phyloP scores from a whole-genome alignment of 1,140 invertebrate genomes.

The Hyles euphorbiae region DNA sequence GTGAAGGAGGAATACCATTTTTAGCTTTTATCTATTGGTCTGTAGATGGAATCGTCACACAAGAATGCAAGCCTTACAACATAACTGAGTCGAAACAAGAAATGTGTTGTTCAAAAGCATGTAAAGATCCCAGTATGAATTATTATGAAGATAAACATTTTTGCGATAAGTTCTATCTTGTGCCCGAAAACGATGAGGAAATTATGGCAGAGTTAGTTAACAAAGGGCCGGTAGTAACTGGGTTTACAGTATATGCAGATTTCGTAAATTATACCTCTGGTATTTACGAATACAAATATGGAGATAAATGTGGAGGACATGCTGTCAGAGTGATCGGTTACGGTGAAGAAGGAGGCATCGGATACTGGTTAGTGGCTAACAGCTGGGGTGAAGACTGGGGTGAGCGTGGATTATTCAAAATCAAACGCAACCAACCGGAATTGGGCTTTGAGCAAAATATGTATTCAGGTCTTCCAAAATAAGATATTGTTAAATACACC shows the following conservation, averaged over 20 bases:
- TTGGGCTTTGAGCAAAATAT: no score
- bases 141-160: slow-evolving; percentile 6
- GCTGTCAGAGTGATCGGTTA: slow-evolving; percentile 91
- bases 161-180: neutral
- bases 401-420: slow-evolving; percentile 88
- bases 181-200: neutral
- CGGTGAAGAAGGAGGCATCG: slow-evolving; percentile 83
- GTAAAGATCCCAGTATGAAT: slow-evolving; percentile 78
- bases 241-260: slow-evolving; percentile 83
- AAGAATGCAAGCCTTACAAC: slow-evolving; percentile 56
- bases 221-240: neutral
- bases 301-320: slow-evolving; percentile 85
- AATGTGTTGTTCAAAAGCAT: slow-evolving; percentile 84
- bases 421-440: slow-evolving; percentile 39
- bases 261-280: slow-evolving; percentile 88
- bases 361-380: slow-evolving; percentile 92
- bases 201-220: no score
- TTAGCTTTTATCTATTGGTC: slow-evolving; percentile 82
- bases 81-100: slow-evolving; percentile 71
- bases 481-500: no score
- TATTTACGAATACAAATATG: slow-evolving; percentile 87
- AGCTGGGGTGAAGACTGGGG: slow-evolving; percentile 94
- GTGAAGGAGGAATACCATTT: slow-evolving; percentile 11
- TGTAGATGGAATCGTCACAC: slow-evolving; percentile 91
- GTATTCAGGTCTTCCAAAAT: no score